These are phyloP conservation scores for Chascanopsetta lugubris DNA, from an alignment of 2,113 vertebrate genomes.

Conservation along the genomic window DNA sequence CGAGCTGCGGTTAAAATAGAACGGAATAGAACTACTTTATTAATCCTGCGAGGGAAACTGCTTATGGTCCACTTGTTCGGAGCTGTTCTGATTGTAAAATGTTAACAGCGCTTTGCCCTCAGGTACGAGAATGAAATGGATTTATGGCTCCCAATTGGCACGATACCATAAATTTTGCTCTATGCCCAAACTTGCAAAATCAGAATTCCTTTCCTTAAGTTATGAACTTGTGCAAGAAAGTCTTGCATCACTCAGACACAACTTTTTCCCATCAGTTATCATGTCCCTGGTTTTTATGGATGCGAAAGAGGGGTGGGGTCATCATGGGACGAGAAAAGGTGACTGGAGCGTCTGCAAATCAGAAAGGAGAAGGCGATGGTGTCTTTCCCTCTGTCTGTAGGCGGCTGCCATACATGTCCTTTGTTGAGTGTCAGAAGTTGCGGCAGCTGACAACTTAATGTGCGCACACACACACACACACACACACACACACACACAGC, in stretches of 20 bases:
- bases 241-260: constrained; percentile 2
- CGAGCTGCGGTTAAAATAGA: neutral
- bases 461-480: constrained; percentile 20
- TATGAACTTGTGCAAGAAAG: neutral
- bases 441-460: constrained; percentile 47
- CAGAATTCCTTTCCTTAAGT: neutral
- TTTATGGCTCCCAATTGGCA: neutral
- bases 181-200: constrained; percentile 4
- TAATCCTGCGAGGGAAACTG: too few species aligned
- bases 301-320: neutral
- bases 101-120: neutral
- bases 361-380: neutral
- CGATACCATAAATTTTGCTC: constrained; percentile 15
- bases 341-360: neutral
- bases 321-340: neutral
- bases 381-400: constrained; percentile 20
- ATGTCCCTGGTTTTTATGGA: constrained; percentile 1
- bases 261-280: constrained; percentile 1
- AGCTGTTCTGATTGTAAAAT: neutral
- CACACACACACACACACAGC: constrained; percentile 2
- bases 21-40: too few species aligned
- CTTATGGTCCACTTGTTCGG: too few species aligned
- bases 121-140: neutral
- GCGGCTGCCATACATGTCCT: constrained; percentile 38
- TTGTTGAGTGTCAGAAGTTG: constrained; percentile 44